Evolutionary conservation across 2,888 invertebrate genomes (phyloP), one percentile per base, ranked within the genome.

Genomic region (Harpalus rubripes): DNA sequence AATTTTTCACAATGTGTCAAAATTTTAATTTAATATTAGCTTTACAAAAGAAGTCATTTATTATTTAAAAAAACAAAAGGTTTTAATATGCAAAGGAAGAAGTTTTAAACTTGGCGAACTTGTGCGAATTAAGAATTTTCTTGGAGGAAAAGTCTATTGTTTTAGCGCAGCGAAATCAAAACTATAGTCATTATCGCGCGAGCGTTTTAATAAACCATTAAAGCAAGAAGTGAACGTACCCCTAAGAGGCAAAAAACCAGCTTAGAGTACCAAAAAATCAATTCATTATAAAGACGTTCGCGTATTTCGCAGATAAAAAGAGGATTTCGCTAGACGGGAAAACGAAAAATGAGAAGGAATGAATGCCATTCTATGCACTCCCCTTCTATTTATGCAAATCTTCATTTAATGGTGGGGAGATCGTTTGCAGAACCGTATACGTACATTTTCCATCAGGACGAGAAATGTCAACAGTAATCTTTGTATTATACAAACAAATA

Each of bases 341-440:
- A 79, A 61, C 39, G 79, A 79, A 79, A 61, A 41, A 61, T 79
- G 61, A 61, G 39, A 79, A 41, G 58, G 61, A 79, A 79, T 79
- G 39, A 79, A 79, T 79, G 79, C 41, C 61, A 79, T 61, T 59
- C 39, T 61, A 39, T 79, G 79, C 79, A 61, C 61, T 74, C 79
- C 79, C 61, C 79, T 59, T 79, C 78, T 79, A 79, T 58, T 79
- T 79, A 79, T 79, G 79, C 79, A 79, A 79, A 79, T 61, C 79
- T 61, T 61, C 32, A 59, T 52, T 61, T 79, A 79, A 79, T 79
- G 79, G 79, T n/a, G 61, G 61, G 39, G 58, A 15, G 12, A 44
- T 44, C 44, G 16, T 16, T 52, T 52, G 41, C 72, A 74, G 72
- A 18, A 41, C 44, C 44, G 72, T 41, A n/a, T n/a, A 44, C 68